Evolutionary conservation across 92 coral and sea anemone genomes (phyloP), one percentile per base, ranked within the genome.

Genomic region (Heliopora coerulea): DNA sequence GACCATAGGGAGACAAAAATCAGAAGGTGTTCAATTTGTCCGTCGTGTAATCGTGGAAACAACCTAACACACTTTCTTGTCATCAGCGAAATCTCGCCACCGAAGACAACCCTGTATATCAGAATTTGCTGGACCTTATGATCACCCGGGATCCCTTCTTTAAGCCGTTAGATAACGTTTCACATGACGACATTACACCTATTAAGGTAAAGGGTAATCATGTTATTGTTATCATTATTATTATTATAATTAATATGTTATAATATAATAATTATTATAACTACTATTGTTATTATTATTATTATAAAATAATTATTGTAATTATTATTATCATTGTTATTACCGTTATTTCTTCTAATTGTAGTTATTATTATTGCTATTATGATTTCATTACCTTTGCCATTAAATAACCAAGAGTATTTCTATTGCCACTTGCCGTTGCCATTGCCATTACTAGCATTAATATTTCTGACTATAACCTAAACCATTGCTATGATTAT

Each of bases 61-160:
- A 37, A 37, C 42, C 11, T 11, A 37, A 4, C 11, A 37, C 4
- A 37, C 11, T 37, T 46, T 46, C n/a, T 46, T 46, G 12, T 46
- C n/a, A 46, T 46, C 86, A 93, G 98, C 84, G 88, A 74, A 93
- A 93, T 80, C 28, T 19, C 21, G 86, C 90, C 61, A 41, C 95
- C 0, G 85, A 88, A 5, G 93, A 90, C 17, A 93, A 88, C 59
- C 88, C 86, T 11, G 84, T 90, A 0, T 93, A 90, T 61, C 90
- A 76, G 72, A 88, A 90, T 50, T 78, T 93, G 17, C 79, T 78
- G 85, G 98, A 93, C 24, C 65, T 93, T 62, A 87, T 93, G 96
- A 89, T 88, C 37, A 88, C 96, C 12, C 86, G 96, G 37, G 98
- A 93, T 65, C 98, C 98, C 14, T 90, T 85, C 59, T 93, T 90